Base-by-base conservation (phyloP, 2,797 vertebrate genomes). In the Lates japonicus region DNA sequence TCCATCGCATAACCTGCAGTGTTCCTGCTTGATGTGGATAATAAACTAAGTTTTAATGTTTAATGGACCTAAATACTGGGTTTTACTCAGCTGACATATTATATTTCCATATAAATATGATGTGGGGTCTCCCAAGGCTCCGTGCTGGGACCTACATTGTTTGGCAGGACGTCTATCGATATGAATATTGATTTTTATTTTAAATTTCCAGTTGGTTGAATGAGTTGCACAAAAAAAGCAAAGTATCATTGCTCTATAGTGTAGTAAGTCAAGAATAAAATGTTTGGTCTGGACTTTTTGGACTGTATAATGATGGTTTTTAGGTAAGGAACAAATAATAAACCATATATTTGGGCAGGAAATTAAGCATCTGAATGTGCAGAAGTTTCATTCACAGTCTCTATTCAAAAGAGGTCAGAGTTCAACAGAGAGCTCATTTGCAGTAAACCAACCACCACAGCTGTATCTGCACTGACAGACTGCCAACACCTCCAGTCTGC, bases 401-500 rank as follows among this genome's bases (percentile, higher is more conserved):
- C 19, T 35, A 0, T 59, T 61, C 22, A 16, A 70, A 72, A 29
- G 54, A 37, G 57, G 19, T 22, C 48, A 54, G 19, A 57, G 74
- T 39, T 73, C 54, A 74, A 58, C 51, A 42, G 44, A 17, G 51
- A 77, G 68, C 37, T 58, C 13, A 65, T 60, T 63, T 67, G 10
- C 20, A 46, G 48, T n/a, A 22, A 81, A 46, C 19, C 70, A 65
- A 37, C 48, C 54, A 25, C 9, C 25, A 7, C 0, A 1, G 63
- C 55, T 64, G 33, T 70, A 25, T 55, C 44, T 62, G 60, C 58
- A 52, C 31, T n/a, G 35, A 55, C 68, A 67, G 54, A 55, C 64
- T 64, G 65, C 69, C 62, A 74, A 74, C 70, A 79, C 73, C 59
- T 70, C 70, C 54, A 37, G 17, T 68, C 74, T 70, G 61, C 41